phyloP scores from a whole-genome alignment of 2,113 vertebrate genomes.

The Chaenogobius annularis region DNA sequence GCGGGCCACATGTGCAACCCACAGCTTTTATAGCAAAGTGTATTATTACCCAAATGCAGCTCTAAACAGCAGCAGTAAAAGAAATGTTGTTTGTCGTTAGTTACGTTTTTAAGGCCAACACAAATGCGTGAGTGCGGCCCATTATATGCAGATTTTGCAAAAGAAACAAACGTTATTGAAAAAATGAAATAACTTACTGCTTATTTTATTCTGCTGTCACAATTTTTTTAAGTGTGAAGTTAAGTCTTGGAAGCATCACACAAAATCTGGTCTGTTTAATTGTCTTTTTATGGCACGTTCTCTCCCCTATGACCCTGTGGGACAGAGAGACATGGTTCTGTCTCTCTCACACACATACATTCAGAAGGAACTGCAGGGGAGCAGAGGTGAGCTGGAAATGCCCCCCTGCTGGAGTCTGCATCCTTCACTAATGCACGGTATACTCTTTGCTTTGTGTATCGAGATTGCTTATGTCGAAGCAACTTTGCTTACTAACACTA shows the following conservation, averaged over 20 bases:
- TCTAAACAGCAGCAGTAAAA: not conserved
- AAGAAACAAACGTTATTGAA: not conserved
- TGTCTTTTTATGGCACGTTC: slow-evolving; percentile 61
- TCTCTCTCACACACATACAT: slow-evolving; percentile 39
- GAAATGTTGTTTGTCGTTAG: not conserved
- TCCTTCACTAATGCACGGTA: slow-evolving; percentile 25
- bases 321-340: slow-evolving; percentile 47
- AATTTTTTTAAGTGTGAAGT: not conserved
- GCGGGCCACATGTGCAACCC: not conserved
- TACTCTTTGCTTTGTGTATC: too few relatives aligned
- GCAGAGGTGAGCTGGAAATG: slow-evolving; percentile 66
- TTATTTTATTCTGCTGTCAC: too few relatives aligned
- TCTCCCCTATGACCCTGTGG: slow-evolving; percentile 61
- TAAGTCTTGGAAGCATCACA: slow-evolving; percentile 18
- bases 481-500: slow-evolving; percentile 39
- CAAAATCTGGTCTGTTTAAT: slow-evolving; percentile 51
- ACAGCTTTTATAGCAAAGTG: too few relatives aligned
- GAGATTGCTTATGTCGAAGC: too few relatives aligned
- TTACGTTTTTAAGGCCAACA: not conserved
- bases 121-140: too few relatives aligned
- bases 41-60: too few relatives aligned
- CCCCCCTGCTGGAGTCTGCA: slow-evolving; percentile 58
- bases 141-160: too few relatives aligned
- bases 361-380: slow-evolving; percentile 54
- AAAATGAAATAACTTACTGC: not conserved